These are phyloP conservation scores for Nyctereutes procyonoides DNA, from an alignment of 2,113 vertebrate genomes.

Conservation along the genomic window DNA sequence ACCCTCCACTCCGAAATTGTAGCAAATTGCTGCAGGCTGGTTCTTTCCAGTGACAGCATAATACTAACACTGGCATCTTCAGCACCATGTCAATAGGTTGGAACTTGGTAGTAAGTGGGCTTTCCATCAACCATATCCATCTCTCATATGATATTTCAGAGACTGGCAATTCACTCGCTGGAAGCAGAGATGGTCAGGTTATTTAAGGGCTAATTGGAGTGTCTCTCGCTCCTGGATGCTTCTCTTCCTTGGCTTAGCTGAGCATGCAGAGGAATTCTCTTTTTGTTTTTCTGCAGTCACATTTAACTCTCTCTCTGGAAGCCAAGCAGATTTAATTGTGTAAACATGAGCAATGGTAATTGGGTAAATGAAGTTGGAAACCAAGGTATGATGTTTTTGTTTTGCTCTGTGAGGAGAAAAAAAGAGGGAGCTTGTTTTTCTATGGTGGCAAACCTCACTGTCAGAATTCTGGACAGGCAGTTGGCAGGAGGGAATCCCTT, in stretches of 20 bases:
- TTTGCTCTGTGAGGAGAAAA: conserved; percentile 70
- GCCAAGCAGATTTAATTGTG: conserved; percentile 65
- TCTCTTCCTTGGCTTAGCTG: conserved; percentile 72
- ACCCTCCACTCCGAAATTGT: neutral
- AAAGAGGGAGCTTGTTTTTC: conserved; percentile 79
- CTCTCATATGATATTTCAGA: conserved; percentile 49
- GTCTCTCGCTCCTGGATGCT: neutral
- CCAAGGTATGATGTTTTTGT: conserved; percentile 84
- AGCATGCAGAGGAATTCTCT: conserved; percentile 62
- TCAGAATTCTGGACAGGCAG: conserved; percentile 79
- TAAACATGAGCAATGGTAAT: conserved; percentile 82
- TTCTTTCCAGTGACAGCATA: neutral
- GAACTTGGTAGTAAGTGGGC: conserved; percentile 31
- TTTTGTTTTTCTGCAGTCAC: conserved; percentile 72
- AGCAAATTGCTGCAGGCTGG: conserved; percentile 45
- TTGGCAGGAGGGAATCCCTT: conserved; percentile 72
- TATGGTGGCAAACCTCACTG: conserved; percentile 79
- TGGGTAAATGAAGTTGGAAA: conserved; percentile 83
- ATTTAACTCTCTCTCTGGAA: conserved; percentile 70
- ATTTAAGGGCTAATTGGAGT: conserved; percentile 72
- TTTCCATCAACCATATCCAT: conserved; percentile 50
- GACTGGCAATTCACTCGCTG: conserved; percentile 37
- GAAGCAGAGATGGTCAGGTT: conserved; percentile 63
- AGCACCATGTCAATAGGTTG: conserved; percentile 17
- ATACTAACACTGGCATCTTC: conserved; percentile 60